A percentile compares a stretch with the other conserved stretches of the same genome.
Conservation (phyloP, 2,888 invertebrate species). For the Lymantria monacha region DNA sequence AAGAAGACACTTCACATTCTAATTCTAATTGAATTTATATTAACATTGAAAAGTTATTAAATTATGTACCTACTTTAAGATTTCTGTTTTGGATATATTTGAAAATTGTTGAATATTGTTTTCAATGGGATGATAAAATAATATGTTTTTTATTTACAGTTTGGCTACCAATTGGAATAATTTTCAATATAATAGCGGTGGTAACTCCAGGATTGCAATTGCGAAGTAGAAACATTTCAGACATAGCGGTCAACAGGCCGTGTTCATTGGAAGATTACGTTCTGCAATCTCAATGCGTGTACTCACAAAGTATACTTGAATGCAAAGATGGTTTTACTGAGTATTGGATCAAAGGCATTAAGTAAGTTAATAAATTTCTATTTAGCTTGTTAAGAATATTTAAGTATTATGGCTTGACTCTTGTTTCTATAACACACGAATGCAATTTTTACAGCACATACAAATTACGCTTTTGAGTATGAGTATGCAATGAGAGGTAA, state of each 20-base stretch:
- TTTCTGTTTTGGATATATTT: too few species aligned
- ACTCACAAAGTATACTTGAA: constrained; percentile 36
- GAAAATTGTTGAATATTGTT: too few species aligned
- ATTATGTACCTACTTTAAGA: too few species aligned
- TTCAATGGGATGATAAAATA: not conserved
- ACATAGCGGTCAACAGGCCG: constrained; percentile 25
- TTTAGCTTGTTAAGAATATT: not conserved
- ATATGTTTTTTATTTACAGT: constrained; percentile 34
- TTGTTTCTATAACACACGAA: too few species aligned
- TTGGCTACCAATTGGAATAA: constrained; percentile 28
- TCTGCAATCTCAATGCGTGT: constrained; percentile 43
- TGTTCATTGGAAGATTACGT: constrained; percentile 53
- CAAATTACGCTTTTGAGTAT: too few species aligned
- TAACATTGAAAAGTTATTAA: too few species aligned
- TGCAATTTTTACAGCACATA: too few species aligned
- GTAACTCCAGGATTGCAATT: constrained; percentile 48
- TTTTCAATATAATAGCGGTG: constrained; percentile 40
- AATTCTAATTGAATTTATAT: too few species aligned
- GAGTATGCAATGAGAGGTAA: too few species aligned
- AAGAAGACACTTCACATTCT: too few species aligned
- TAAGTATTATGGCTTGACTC: not conserved
- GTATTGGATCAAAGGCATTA: constrained; percentile 50
- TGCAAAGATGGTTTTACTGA: constrained; percentile 54
- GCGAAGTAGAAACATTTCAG: constrained; percentile 40
- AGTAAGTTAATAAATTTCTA: constrained; percentile 41